Evolutionary conservation across 2,888 invertebrate genomes (phyloP).

Genomic region (Sesia apiformis): DNA sequence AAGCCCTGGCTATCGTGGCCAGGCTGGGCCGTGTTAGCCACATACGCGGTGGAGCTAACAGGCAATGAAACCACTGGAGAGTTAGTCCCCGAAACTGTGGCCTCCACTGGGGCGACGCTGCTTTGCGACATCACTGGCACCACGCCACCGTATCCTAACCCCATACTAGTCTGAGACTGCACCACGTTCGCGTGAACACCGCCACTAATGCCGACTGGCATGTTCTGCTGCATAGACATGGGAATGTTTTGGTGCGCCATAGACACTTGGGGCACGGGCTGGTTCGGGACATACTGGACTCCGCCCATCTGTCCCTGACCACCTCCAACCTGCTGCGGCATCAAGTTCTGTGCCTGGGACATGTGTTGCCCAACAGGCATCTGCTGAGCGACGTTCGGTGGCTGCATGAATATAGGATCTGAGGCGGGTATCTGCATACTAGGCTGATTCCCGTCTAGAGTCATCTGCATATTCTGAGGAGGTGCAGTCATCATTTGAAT

Average conservation of each 20-base stretch:
- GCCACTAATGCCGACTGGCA: conserved; percentile 63
- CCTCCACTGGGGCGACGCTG: conserved; percentile 59
- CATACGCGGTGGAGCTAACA: conserved; percentile 55
- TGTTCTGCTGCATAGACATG: conserved; percentile 66
- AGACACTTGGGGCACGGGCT: conserved; percentile 51
- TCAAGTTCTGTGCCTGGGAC: conserved; percentile 55
- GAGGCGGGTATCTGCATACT: conserved; percentile 72
- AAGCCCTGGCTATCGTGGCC: conserved; percentile 66
- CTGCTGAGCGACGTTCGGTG: conserved; percentile 54
- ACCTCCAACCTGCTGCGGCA: conserved; percentile 56
- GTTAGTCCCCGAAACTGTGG: conserved; percentile 66
- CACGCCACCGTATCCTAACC: conserved; percentile 53
- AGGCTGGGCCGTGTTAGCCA: conserved; percentile 41
- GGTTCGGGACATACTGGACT: conserved; percentile 58
- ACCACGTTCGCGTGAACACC: conserved; percentile 62
- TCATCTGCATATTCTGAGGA: conserved; percentile 71
- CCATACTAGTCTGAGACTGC: conserved; percentile 68
- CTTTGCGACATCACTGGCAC: conserved; percentile 71
- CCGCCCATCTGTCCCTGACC: conserved; percentile 59
- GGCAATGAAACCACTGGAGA: conserved; percentile 69
- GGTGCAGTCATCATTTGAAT: conserved; percentile 74
- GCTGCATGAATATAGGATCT: conserved; percentile 69
- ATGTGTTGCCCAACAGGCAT: conserved; percentile 62
- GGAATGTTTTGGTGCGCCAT: conserved; percentile 70
- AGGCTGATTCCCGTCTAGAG: conserved; percentile 70